Percentiles rank a stretch among this genome's conserved stretches.
These are phyloP conservation scores for Lamellibrachia satsuma DNA, from an alignment of 2,888 invertebrate species.

Conservation along the genomic window DNA sequence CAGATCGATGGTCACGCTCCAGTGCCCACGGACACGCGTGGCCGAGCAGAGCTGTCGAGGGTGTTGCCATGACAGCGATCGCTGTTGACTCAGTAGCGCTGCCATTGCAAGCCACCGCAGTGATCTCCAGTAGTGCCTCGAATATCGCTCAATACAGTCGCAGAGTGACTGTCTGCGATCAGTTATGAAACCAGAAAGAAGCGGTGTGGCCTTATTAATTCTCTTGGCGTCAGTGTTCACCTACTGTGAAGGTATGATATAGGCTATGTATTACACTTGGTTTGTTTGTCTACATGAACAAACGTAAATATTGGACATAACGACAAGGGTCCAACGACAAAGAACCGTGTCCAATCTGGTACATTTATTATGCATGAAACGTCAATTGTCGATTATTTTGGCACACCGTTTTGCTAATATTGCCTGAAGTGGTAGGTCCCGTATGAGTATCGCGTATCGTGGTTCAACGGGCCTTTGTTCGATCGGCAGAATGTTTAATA, in stretches of 20 bases:
- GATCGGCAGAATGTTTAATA: background rate
- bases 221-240: background rate
- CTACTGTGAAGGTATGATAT: background rate
- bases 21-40: background rate
- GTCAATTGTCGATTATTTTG: background rate
- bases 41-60: background rate
- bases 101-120: background rate
- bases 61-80: constrained; percentile 3
- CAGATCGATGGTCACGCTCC: background rate
- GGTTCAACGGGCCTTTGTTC: no score
- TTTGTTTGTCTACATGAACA: background rate
- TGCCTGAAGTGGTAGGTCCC: background rate
- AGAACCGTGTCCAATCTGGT: background rate
- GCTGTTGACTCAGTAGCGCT: background rate
- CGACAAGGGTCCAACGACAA: background rate
- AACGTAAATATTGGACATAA: background rate
- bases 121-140: background rate
- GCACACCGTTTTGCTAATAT: background rate
- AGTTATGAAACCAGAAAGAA: background rate
- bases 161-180: background rate
- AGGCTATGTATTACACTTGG: background rate
- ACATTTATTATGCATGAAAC: no score
- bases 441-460: no score
- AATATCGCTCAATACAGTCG: background rate
- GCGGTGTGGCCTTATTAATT: background rate